phyloP scores from a whole-genome alignment of 2,797 vertebrate species.

The Alfaro cultratus region DNA sequence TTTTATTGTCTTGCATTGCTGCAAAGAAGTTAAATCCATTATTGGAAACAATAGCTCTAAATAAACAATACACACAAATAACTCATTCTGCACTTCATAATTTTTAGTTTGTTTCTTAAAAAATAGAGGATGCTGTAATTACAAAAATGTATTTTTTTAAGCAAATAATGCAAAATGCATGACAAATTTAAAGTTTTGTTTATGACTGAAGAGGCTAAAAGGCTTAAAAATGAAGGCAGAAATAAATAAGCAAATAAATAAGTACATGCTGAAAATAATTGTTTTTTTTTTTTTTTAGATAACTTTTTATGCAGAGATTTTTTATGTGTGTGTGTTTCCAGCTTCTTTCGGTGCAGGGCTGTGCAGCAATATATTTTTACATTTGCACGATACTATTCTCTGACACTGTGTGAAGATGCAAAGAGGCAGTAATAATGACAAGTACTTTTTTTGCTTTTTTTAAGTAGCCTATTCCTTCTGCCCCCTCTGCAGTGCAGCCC shows the following conservation, averaged over 20 bases:
- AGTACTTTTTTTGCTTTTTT: background rate
- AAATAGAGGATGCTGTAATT: background rate
- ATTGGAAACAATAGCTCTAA: background rate
- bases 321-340: background rate
- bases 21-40: background rate
- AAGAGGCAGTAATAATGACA: background rate
- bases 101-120: background rate
- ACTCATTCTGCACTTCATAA: background rate
- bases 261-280: too few species aligned
- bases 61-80: background rate
- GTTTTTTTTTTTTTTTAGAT: background rate
- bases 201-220: background rate
- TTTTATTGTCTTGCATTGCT: background rate
- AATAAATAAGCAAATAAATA: background rate
- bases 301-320: background rate
- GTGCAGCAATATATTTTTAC: background rate
- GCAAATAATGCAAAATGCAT: background rate
- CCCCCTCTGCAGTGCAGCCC: background rate
- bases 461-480: background rate
- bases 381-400: background rate
- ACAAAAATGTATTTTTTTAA: background rate
- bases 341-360: background rate
- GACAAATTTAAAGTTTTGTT: background rate
- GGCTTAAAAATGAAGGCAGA: background rate
- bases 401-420: background rate